phyloP scores from a whole-genome alignment of 2,888 invertebrate species.

The Drosophila leonis region DNA sequence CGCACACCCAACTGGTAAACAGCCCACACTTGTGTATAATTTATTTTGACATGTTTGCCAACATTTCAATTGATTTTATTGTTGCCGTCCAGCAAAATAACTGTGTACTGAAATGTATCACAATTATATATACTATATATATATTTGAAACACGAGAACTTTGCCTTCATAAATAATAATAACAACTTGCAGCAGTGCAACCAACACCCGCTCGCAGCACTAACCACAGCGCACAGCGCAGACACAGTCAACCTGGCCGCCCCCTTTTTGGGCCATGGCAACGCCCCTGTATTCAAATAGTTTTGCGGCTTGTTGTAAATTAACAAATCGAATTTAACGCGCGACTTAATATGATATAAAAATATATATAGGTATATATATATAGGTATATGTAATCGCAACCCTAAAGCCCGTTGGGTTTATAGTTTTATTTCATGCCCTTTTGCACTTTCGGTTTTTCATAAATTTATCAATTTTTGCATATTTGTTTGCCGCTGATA shows the following conservation, averaged over 20 bases:
- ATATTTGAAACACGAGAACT: conserved; percentile 75
- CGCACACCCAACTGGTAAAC: conserved; percentile 65
- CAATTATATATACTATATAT: conserved; percentile 61
- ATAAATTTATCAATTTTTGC: conserved; percentile 70
- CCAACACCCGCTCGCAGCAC: conserved; percentile 4
- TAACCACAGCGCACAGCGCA: conserved; percentile 71
- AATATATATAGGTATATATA: not conserved
- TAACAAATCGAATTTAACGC: conserved; percentile 83
- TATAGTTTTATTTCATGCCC: conserved; percentile 69
- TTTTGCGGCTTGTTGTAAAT: conserved; percentile 83
- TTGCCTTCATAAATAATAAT: conserved; percentile 70
- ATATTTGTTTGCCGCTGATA: conserved; percentile 67
- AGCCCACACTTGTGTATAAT: conserved; percentile 74
- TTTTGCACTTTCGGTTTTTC: conserved; percentile 55
- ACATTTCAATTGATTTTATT: conserved; percentile 85
- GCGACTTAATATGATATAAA: conserved; percentile 47
- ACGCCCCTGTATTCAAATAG: conserved; percentile 65
- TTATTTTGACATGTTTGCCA: conserved; percentile 85
- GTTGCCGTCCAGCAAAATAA: conserved; percentile 61
- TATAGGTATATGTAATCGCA: not conserved
- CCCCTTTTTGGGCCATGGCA: conserved; percentile 26
- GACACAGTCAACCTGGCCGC: conserved; percentile 49
- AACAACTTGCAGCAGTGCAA: conserved; percentile 64
- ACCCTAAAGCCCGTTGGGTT: conserved; percentile 10
- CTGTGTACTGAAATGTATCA: conserved; percentile 76